Conservation (phyloP, 2,888 invertebrate species). For the Napeogenes sylphis region DNA sequence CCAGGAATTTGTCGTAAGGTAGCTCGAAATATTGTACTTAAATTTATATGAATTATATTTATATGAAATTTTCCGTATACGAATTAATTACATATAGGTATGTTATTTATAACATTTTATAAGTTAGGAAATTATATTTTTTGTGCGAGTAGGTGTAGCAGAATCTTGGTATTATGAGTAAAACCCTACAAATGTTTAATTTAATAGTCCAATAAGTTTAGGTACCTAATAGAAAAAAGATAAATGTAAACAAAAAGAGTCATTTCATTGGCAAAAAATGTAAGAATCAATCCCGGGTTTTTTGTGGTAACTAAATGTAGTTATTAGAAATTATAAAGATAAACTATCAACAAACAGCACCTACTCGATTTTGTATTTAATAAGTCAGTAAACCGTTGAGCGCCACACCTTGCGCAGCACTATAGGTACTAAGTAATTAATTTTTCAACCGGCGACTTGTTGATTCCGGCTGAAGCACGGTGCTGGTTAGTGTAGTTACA, state of each 20-base stretch:
- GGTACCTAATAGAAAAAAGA: background rate
- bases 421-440: conserved; percentile 5
- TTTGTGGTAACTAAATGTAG: too few relatives aligned
- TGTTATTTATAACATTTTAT: background rate
- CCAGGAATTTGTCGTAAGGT: background rate
- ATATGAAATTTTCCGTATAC: too few relatives aligned
- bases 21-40: background rate
- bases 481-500: conserved; percentile 3
- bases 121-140: background rate
- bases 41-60: too few relatives aligned
- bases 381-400: background rate
- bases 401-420: background rate
- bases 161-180: background rate
- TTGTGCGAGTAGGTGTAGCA: background rate
- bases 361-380: too few relatives aligned
- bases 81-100: background rate
- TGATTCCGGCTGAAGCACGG: conserved; percentile 13
- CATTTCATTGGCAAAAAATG: background rate
- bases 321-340: background rate
- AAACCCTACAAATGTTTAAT: background rate
- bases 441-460: conserved; percentile 21
- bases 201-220: too few relatives aligned
- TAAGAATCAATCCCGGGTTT: background rate
- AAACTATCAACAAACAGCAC: background rate
- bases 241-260: background rate